phyloP scores from a whole-genome alignment of 64 coral and sea anemone genomes.

The Dendronephthya gigantea region DNA sequence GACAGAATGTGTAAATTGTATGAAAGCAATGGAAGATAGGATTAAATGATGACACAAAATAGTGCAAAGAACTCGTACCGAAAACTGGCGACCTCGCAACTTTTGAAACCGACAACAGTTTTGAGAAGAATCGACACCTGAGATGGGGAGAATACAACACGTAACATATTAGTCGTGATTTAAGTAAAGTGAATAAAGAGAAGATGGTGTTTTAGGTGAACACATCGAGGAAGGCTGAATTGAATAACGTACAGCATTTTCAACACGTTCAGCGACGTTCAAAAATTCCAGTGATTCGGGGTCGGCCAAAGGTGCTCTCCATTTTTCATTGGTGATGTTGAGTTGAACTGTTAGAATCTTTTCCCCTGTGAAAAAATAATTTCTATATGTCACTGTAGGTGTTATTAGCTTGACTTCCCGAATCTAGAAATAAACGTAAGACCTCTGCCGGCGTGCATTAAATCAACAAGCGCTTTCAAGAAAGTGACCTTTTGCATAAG shows the following conservation, averaged over 20 bases:
- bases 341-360: constrained; percentile 52
- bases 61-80: background rate
- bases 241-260: constrained; percentile 66
- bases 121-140: background rate
- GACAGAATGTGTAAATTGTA: too few relatives aligned
- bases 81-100: background rate
- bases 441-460: too few relatives aligned
- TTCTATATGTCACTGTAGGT: background rate
- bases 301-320: constrained; percentile 44
- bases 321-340: constrained; percentile 62
- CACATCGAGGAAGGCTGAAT: too few relatives aligned
- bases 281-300: constrained; percentile 91
- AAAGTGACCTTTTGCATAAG: too few relatives aligned
- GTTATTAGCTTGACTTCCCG: background rate
- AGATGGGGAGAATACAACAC: too few relatives aligned
- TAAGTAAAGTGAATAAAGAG: too few relatives aligned
- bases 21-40: too few relatives aligned
- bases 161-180: too few relatives aligned
- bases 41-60: too few relatives aligned
- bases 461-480: too few relatives aligned
- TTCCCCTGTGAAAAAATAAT: constrained; percentile 6
- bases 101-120: background rate
- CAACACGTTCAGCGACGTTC: constrained; percentile 78
- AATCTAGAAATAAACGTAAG: too few relatives aligned
- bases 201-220: too few relatives aligned